A percentile compares a stretch with the other conserved stretches of the same genome.
Conservation (phyloP, 2,113 vertebrate species). For the Macrotis lagotis region DNA sequence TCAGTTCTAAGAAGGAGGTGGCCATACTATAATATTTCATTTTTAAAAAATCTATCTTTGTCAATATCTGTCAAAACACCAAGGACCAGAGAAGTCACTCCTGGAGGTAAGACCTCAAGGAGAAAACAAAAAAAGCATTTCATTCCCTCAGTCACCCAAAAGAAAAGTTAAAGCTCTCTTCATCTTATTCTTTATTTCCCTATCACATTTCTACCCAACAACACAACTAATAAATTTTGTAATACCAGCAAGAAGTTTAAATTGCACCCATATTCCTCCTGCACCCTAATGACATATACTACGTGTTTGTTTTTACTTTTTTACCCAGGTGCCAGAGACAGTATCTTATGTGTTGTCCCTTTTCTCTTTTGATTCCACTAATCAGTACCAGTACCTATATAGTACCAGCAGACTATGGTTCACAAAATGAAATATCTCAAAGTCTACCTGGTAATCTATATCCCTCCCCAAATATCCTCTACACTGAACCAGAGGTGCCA, state of each 20-base stretch:
- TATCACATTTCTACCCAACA: background rate
- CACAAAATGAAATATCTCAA: background rate
- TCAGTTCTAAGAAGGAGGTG: background rate
- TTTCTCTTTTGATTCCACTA: background rate
- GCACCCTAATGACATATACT: background rate
- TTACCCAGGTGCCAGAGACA: background rate
- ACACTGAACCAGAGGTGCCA: background rate
- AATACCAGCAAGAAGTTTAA: background rate
- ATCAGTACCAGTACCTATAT: background rate
- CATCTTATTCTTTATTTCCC: background rate
- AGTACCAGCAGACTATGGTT: background rate
- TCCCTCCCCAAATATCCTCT: background rate
- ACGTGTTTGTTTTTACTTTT: background rate
- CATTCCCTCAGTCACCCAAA: background rate
- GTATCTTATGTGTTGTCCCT: background rate
- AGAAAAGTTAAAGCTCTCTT: background rate
- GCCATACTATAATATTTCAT: background rate
- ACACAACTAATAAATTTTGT: background rate
- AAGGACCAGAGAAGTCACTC: background rate
- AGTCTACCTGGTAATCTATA: background rate
- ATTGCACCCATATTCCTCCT: background rate
- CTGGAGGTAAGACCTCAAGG: background rate
- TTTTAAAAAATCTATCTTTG: background rate
- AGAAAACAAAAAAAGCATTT: background rate
- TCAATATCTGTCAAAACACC: slow-evolving; percentile 15